Conservation (phyloP, 2,888 invertebrate species). For the Drosophila anceps region DNA sequence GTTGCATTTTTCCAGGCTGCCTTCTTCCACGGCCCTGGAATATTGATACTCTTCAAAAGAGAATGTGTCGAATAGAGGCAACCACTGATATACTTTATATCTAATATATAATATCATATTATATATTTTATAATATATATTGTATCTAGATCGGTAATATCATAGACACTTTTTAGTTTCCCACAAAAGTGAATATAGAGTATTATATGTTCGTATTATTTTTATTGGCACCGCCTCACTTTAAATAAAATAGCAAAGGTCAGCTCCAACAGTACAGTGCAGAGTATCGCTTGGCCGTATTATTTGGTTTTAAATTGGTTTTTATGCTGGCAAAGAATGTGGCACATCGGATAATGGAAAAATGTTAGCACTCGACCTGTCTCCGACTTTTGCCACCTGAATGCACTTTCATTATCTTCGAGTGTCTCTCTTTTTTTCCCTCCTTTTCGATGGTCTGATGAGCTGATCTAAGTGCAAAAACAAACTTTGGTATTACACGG, state of each 20-base stretch:
- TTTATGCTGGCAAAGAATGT: conserved; percentile 56
- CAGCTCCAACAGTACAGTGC: neutral
- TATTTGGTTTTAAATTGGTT: neutral
- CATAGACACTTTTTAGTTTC: too few species aligned
- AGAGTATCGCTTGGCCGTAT: conserved; percentile 34
- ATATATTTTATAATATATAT: too few species aligned
- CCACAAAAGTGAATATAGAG: too few species aligned
- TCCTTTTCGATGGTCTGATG: conserved; percentile 55
- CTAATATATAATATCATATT: too few species aligned
- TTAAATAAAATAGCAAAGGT: neutral
- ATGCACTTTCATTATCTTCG: conserved; percentile 82
- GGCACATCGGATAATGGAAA: conserved; percentile 70
- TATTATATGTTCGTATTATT: too few species aligned
- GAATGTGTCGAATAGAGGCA: neutral
- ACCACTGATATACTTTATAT: neutral
- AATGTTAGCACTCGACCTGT: conserved; percentile 68
- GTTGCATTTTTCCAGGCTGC: conserved; percentile 69
- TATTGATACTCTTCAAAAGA: conserved; percentile 42
- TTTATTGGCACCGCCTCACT: too few species aligned
- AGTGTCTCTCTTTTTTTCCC: conserved; percentile 67
- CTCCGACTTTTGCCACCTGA: conserved; percentile 64
- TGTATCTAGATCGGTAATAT: too few species aligned
- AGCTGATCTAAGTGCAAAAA: conserved; percentile 64
- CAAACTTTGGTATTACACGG: conserved; percentile 70
- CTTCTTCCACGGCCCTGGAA: conserved; percentile 21